Evolutionary conservation across 2,888 invertebrate species (phyloP), one percentile per base, ranked within the genome.

Genomic region (Drosophila tripunctata): DNA sequence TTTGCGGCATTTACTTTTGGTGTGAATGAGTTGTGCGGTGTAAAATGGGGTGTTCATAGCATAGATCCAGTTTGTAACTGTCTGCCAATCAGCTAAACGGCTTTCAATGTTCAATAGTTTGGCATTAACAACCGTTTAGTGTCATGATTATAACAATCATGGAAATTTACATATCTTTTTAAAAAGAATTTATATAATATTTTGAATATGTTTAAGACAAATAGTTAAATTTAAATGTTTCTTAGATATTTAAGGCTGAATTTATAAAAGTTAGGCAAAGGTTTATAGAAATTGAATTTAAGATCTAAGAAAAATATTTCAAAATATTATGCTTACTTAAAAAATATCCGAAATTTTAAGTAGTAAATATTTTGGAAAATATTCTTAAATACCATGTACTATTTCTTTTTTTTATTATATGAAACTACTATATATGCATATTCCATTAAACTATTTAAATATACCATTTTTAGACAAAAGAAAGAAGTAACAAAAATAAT

Each of bases 1-100:
- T 51, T 58, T 50, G 57, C 51, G 51, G 51, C 48, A 48, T 36
- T 36, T 48, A 14, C 33, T 31, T 14, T 17, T 35, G 24, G 24
- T 27, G 36, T 24, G 17, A 12, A 15, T 50, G 48, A 8, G 27
- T 17, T 36, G 48, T 8, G 27, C 10, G 27, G 10, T 27, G 27
- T 27, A 10, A 36, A 38, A 24, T 57, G 43, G 33, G 56, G 35
- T 52, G 43, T 50, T 40, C 12, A 27, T 27, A 50, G 24, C 36
- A 24, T 12, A 17, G 24, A 12, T 36, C 17, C 17, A 43, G 43
- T 43, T 27, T 27, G 1, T 50, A 50, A 36, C 48, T 36, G 48
- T 50, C 22, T 22, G 15, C 22, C 21, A 19, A 17, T 15, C 38
- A n/a, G 15, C 8, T 15, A 15, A 17, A 15, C 36, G 8, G 19